Conservation (phyloP, 1,140 invertebrate species). For the Leptinotarsa defecta region DNA sequence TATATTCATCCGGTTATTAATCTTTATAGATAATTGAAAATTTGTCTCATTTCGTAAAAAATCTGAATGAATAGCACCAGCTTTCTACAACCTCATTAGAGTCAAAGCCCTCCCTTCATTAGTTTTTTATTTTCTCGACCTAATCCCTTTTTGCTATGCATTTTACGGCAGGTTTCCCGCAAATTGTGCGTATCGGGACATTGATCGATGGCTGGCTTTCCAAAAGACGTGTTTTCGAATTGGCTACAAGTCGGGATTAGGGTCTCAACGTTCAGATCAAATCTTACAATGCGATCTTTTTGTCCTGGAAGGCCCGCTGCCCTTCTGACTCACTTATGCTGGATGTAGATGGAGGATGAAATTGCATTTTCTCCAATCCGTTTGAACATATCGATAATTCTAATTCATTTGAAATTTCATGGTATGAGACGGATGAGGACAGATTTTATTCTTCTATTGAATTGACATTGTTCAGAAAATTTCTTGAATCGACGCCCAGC, state of each 20-base stretch:
- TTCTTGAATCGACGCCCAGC: no score
- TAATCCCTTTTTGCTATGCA: slow-evolving; percentile 15
- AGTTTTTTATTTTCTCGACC: background rate
- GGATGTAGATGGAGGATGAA: background rate
- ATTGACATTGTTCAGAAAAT: no score
- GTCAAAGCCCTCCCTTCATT: background rate
- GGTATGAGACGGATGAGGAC: no score
- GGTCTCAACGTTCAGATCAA: slow-evolving; percentile 13
- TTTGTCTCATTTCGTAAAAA: no score
- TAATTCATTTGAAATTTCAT: no score
- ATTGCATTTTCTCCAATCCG: background rate
- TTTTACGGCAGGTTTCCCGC: background rate
- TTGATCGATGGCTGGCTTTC: slow-evolving; percentile 21
- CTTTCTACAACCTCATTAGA: no score
- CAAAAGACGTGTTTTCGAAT: slow-evolving; percentile 17
- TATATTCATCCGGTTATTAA: no score
- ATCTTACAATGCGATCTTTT: slow-evolving; percentile 17
- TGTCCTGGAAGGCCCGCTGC: slow-evolving; percentile 11
- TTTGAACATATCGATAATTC: no score
- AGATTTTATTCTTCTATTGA: no score
- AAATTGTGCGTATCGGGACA: slow-evolving; percentile 21
- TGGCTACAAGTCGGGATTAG: slow-evolving; percentile 24
- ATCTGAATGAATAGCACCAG: no score
- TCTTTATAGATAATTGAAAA: no score
- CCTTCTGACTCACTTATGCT: slow-evolving; percentile 4